phyloP scores from a whole-genome alignment of 2,113 vertebrate species.

The Menidia beryllina region DNA sequence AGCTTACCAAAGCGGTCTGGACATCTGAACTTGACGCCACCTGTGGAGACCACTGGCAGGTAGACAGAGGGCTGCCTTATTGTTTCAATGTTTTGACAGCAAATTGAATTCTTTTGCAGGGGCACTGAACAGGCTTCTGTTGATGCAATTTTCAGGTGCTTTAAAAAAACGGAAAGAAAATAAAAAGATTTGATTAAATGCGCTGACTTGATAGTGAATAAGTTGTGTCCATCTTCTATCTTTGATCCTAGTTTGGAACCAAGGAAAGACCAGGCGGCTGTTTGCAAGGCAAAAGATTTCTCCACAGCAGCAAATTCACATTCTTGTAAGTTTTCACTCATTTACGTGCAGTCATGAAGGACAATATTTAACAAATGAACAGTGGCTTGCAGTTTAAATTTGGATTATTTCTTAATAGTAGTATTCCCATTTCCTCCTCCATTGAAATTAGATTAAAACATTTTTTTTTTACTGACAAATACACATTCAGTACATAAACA shows the following conservation, averaged over 20 bases:
- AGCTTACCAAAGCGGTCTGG: neutral
- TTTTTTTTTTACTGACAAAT: no score
- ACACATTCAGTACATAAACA: no score
- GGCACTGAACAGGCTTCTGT: neutral
- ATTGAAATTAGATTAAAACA: no score
- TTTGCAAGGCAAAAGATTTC: slow-evolving; percentile 74
- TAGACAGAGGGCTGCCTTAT: neutral
- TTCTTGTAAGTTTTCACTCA: slow-evolving; percentile 53
- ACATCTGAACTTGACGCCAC: neutral
- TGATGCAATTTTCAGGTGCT: no score
- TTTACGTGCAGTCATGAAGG: neutral
- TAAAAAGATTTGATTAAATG: neutral
- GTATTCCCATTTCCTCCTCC: no score
- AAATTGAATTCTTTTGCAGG: no score
- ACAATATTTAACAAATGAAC: no score
- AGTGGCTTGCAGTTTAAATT: no score
- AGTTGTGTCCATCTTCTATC: neutral
- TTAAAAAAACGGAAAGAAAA: no score
- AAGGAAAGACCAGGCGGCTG: slow-evolving; percentile 64
- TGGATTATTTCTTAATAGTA: no score
- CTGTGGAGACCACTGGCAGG: neutral
- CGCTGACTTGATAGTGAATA: neutral
- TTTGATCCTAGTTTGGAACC: slow-evolving; percentile 53
- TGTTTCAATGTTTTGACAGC: neutral
- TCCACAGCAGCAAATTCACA: slow-evolving; percentile 37